These are phyloP conservation scores for Alviniconcha marisindica DNA, from an alignment of 1,140 invertebrate genomes.

Conservation along the genomic window DNA sequence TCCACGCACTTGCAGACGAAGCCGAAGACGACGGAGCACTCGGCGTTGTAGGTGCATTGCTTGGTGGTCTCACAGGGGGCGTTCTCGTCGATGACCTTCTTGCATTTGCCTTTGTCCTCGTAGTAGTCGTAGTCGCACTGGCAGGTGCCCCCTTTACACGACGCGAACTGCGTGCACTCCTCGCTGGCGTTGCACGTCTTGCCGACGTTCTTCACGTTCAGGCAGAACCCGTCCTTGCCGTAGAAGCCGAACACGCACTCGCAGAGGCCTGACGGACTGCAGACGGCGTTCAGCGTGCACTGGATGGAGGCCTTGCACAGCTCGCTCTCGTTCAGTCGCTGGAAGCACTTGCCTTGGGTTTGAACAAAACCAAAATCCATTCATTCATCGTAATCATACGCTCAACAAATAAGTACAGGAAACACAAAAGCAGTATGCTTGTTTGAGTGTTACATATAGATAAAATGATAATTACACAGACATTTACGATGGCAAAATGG, in stretches of 20 bases:
- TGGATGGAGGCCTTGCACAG: constrained; percentile 41
- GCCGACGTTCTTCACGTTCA: constrained; percentile 14
- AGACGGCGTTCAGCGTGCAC: constrained; percentile 41
- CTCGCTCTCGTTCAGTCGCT: constrained; percentile 32
- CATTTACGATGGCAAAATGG: too few species aligned
- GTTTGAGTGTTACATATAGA: too few species aligned
- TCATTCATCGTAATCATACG: too few species aligned
- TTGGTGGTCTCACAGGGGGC: constrained; percentile 21
- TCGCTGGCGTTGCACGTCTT: constrained; percentile 21
- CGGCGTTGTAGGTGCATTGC: constrained; percentile 42
- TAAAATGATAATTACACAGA: too few species aligned
- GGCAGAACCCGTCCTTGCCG: constrained; percentile 14
- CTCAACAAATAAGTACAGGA: too few species aligned
- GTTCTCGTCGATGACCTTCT: constrained; percentile 25
- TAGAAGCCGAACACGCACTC: constrained; percentile 34
- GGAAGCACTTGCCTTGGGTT: constrained; percentile 11
- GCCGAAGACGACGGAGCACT: constrained; percentile 25
- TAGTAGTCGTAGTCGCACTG: constrained; percentile 39
- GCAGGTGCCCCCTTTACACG: constrained; percentile 9
- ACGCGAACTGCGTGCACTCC: constrained; percentile 32
- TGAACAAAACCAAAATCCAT: not conserved
- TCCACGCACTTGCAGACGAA: constrained; percentile 40
- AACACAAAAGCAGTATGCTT: too few species aligned
- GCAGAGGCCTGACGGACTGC: constrained; percentile 8
- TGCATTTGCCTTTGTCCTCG: constrained; percentile 29